Conservation (phyloP, 2,888 invertebrate genomes). For the Calameuta pallipes region DNA sequence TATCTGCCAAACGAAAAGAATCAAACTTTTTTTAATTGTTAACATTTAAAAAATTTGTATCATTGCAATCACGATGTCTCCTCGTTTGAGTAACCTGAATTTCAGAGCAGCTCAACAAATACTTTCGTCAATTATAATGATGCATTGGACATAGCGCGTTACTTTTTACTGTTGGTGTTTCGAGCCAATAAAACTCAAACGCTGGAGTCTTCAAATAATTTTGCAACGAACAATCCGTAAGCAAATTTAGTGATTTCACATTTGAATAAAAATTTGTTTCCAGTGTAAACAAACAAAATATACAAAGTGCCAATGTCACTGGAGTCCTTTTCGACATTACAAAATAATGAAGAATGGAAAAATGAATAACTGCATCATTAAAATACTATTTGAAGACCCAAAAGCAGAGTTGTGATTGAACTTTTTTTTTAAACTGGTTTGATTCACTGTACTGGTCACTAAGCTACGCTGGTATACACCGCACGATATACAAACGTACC, state of each 20-base stretch:
- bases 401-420: conserved; percentile 27
- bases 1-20: background rate
- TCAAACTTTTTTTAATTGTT: background rate
- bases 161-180: background rate
- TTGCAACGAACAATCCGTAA: background rate
- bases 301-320: background rate
- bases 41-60: background rate
- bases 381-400: conserved; percentile 37
- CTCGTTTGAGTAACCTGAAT: background rate
- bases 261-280: background rate
- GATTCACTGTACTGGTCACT: conserved; percentile 38
- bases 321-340: background rate
- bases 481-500: conserved; percentile 40
- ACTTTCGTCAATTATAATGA: conserved; percentile 29
- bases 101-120: conserved; percentile 29
- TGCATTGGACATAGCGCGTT: background rate
- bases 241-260: background rate
- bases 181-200: background rate
- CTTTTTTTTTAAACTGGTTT: conserved; percentile 35
- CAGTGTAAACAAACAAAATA: background rate
- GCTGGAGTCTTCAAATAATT: background rate
- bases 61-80: background rate
- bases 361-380: conserved; percentile 34
- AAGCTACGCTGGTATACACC: conserved; percentile 36
- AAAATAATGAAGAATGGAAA: conserved; percentile 7